phyloP scores from a whole-genome alignment of 2,888 invertebrate genomes.

The Mimachlamys varia region DNA sequence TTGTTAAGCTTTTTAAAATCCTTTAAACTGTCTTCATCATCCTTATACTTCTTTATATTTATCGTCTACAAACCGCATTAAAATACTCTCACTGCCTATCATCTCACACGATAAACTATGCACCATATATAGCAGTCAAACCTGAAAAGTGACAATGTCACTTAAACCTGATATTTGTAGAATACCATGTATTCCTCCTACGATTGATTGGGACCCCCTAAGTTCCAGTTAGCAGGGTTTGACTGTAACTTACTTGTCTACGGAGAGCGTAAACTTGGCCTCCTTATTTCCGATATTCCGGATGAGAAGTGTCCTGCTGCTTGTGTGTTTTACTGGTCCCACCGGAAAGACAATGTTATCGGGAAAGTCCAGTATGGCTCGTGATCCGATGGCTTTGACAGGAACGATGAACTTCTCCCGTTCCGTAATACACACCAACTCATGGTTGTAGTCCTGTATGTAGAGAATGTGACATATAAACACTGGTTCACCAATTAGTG shows the following conservation, averaged over 20 bases:
- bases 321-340: constrained; percentile 84
- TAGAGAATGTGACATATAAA: background rate
- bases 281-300: constrained; percentile 84
- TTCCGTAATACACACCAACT: constrained; percentile 81
- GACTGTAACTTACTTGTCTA: constrained; percentile 81
- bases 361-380: constrained; percentile 85
- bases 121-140: too few relatives aligned
- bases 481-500: background rate
- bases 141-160: too few relatives aligned
- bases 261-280: constrained; percentile 82
- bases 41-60: too few relatives aligned
- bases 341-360: constrained; percentile 84
- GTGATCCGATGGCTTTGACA: constrained; percentile 83
- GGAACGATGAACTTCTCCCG: constrained; percentile 81
- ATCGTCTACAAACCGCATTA: too few relatives aligned
- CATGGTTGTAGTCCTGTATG: constrained; percentile 80
- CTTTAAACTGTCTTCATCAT: too few relatives aligned
- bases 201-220: too few relatives aligned
- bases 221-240: too few relatives aligned
- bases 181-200: too few relatives aligned
- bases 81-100: too few relatives aligned
- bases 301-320: constrained; percentile 83
- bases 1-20: too few relatives aligned
- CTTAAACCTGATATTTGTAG: too few relatives aligned
- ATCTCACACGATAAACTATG: too few relatives aligned